Percentiles rank a stretch among this genome's conserved stretches.
Conservation (phyloP, 1,140 invertebrate species). For the Elymnias hypermnestra region DNA sequence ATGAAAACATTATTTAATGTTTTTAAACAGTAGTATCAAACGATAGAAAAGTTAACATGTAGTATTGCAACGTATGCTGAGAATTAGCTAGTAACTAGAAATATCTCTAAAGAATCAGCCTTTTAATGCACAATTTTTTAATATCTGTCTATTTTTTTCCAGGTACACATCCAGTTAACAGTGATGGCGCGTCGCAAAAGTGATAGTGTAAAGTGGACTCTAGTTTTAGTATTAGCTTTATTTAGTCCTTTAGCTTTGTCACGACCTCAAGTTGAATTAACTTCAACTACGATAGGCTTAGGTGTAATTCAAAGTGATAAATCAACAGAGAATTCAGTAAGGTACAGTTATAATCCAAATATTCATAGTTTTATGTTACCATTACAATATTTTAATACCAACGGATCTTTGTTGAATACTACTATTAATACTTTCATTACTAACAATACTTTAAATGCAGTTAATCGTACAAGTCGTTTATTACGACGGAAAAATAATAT, state of each 20-base stretch:
- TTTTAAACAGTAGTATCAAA: too few relatives aligned
- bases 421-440: too few relatives aligned
- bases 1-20: too few relatives aligned
- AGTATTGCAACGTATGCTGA: too few relatives aligned
- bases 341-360: slow-evolving; percentile 56
- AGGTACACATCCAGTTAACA: slow-evolving; percentile 41
- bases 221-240: slow-evolving; percentile 62
- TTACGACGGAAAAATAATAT: slow-evolving; percentile 13
- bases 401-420: background rate
- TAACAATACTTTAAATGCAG: background rate
- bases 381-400: background rate
- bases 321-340: slow-evolving; percentile 45
- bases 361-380: slow-evolving; percentile 31
- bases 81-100: too few relatives aligned
- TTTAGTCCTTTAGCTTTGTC: slow-evolving; percentile 46
- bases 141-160: slow-evolving; percentile 42
- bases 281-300: slow-evolving; percentile 15
- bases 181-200: slow-evolving; percentile 61
- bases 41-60: too few relatives aligned
- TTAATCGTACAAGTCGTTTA: slow-evolving; percentile 15
- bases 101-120: too few relatives aligned
- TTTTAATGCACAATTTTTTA: slow-evolving; percentile 3
- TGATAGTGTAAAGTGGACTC: slow-evolving; percentile 59
- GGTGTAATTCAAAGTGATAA: slow-evolving; percentile 31
- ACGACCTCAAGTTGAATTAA: slow-evolving; percentile 46